Evolutionary conservation across 2,113 vertebrate species (phyloP).

Genomic region (Burhinus oedicnemus): DNA sequence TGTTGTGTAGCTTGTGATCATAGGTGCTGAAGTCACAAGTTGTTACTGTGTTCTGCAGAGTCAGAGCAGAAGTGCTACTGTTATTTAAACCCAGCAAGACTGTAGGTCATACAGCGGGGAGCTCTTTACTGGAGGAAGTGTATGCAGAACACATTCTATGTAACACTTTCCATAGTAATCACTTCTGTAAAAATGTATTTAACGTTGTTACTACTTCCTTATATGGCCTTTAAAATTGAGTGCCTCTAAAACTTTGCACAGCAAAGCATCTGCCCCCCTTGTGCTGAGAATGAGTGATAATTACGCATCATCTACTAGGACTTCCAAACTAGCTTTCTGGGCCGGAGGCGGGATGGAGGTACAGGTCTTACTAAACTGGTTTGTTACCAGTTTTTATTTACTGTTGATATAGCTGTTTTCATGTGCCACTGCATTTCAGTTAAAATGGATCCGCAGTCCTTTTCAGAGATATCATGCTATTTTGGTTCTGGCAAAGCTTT

Average conservation of each 20-base stretch:
- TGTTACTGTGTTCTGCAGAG: neutral
- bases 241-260: neutral
- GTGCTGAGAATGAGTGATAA: neutral
- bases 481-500: neutral
- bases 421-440: neutral
- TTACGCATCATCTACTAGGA: neutral
- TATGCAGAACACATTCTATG: neutral
- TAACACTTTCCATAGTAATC: neutral
- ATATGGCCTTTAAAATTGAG: neutral
- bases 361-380: neutral
- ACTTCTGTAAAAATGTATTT: neutral
- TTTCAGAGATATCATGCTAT: accelerated
- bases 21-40: neutral
- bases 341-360: neutral
- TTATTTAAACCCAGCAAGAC: neutral
- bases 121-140: neutral
- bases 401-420: neutral
- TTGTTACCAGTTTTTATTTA: neutral
- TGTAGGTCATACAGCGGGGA: neutral
- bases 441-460: neutral
- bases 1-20: accelerated
- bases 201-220: neutral
- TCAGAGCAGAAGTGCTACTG: neutral
- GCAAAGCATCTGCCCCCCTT: neutral
- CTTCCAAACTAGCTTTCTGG: neutral